Percentiles rank a stretch among this genome's conserved stretches.
Conservation (phyloP, 2,888 invertebrate genomes). For the Xanthia icteritia region DNA sequence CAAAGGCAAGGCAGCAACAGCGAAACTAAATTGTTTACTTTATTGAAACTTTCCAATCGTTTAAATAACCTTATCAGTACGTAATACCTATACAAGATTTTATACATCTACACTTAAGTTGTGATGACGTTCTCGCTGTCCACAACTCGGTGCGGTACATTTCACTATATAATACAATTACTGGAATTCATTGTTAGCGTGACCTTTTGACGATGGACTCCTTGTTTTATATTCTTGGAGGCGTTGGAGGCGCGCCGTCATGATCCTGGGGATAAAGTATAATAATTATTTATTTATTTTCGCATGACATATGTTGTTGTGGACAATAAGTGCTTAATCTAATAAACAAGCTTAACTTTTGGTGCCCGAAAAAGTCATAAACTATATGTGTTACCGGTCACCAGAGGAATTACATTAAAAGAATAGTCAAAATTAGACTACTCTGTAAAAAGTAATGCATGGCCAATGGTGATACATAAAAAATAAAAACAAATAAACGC, state of each 20-base stretch:
- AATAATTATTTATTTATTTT: background rate
- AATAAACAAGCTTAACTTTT: background rate
- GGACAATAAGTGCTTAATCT: background rate
- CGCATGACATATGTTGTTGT: background rate
- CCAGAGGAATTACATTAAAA: too few species aligned
- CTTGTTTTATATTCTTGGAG: conserved; percentile 82
- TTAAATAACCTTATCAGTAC: conserved; percentile 59
- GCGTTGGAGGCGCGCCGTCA: conserved; percentile 87
- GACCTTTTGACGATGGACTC: conserved; percentile 64
- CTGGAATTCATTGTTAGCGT: conserved; percentile 76
- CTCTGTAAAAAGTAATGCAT: background rate
- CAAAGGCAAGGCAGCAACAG: conserved; percentile 62
- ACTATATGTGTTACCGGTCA: background rate
- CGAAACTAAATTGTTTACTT: conserved; percentile 55
- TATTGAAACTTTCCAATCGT: conserved; percentile 59
- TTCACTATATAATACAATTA: conserved; percentile 77
- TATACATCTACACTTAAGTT: conserved; percentile 62
- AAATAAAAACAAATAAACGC: background rate
- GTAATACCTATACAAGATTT: conserved; percentile 68
- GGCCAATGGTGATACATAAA: background rate
- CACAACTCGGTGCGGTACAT: conserved; percentile 60
- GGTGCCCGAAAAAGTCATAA: background rate
- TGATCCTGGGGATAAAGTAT: conserved; percentile 78
- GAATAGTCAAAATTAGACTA: background rate
- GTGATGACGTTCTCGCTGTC: conserved; percentile 62